Base-by-base conservation (phyloP, 2,888 invertebrate genomes). In the Tenthredo livida region DNA sequence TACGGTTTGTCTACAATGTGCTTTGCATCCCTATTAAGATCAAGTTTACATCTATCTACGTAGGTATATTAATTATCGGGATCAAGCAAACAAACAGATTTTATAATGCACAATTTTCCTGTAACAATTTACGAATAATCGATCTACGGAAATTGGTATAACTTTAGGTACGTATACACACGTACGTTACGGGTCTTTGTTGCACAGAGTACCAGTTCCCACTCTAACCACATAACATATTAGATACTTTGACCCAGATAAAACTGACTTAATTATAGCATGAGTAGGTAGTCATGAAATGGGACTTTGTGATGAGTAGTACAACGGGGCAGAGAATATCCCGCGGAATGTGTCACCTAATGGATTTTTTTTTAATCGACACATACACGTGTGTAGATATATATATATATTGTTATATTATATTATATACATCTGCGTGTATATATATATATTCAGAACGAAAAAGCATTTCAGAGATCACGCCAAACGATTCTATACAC, bases 181-280 rank as follows among this genome's bases (percentile, higher is more conserved):
- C 47, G 4, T 4, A 47, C 47, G 47, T 47, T 50, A 50, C 50
- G 17, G 17, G 50, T 50, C 50, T 50, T 50, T 50, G 50, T 50
- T 50, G 50, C 17, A 50, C 50, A 6, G 50, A 50, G 50, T 17
- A n/a, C 50, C 17, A 50, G 50, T 50, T 50, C 17, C 50, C 50
- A 50, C 50, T 61, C n/a, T 61, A 25, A 21, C 9, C 25, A 61
- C 58, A 80, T 37, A 80, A 54, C 33, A 80, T 80, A 80, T 80
- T 61, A 80, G 78, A 80, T 80, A 80, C 78, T 80, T 80, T 80
- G 78, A 80, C 78, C 78, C 78, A 80, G 78, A 80, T 80, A 80
- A 80, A 80, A 80, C 78, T 61, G 78, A 80, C 78, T 80, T 80
- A 80, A 80, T 80, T 80, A 80, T 80, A 80, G 78, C 37, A n/a